Conservation (phyloP, 2,888 invertebrate species). For the Pandemis heparana region DNA sequence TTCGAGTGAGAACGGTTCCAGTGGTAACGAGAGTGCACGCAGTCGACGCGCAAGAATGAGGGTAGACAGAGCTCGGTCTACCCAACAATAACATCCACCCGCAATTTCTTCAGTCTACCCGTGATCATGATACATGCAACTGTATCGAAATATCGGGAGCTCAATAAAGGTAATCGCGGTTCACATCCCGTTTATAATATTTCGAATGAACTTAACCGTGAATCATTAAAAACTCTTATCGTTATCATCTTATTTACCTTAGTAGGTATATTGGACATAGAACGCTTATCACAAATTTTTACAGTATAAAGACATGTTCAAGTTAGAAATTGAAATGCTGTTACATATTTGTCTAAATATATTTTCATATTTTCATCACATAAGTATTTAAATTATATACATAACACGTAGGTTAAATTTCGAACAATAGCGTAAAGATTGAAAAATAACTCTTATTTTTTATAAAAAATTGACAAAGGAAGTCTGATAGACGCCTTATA, state of each 20-base stretch:
- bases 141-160: no score
- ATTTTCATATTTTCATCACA: neutral
- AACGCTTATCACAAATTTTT: constrained; percentile 26
- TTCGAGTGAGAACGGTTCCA: no score
- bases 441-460: constrained; percentile 21
- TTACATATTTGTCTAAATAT: constrained; percentile 14
- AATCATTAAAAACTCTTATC: no score
- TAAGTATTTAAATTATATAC: neutral
- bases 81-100: no score
- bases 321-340: constrained; percentile 15
- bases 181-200: no score
- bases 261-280: constrained; percentile 9
- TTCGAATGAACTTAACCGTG: no score
- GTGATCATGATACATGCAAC: no score
- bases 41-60: no score
- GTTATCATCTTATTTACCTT: constrained; percentile 21
- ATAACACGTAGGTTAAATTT: neutral
- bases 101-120: no score
- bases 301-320: constrained; percentile 8
- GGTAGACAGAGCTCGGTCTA: no score
- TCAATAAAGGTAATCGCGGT: no score
- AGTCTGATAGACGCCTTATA: constrained; percentile 16
- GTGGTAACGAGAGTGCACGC: no score
- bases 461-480: constrained; percentile 22
- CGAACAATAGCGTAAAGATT: neutral